These are phyloP conservation scores for Arnoldichthys spilopterus DNA, from an alignment of 2,797 vertebrate genomes.

Conservation along the genomic window DNA sequence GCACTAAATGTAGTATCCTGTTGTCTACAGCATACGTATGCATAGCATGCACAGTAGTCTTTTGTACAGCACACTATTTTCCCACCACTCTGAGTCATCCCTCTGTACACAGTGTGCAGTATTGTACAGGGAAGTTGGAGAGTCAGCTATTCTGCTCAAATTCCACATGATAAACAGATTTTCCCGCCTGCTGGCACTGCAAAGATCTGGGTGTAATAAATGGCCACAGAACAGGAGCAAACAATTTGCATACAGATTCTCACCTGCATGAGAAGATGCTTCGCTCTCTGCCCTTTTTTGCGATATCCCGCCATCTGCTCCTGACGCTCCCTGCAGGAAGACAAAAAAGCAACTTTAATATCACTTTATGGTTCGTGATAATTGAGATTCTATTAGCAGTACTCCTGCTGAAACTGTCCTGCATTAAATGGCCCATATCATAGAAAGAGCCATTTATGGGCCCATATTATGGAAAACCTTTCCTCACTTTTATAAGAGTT, in stretches of 20 bases:
- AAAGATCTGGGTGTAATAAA: not conserved
- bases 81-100: not conserved
- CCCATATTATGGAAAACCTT: too few species aligned
- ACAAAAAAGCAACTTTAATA: not conserved
- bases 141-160: not conserved
- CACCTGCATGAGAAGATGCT: not conserved
- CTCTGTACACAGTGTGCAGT: not conserved
- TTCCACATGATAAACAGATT: not conserved
- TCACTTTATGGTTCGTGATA: not conserved
- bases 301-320: slow-evolving; percentile 1
- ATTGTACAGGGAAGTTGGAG: not conserved
- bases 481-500: too few species aligned
- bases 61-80: not conserved
- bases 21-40: not conserved
- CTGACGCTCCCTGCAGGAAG: not conserved
- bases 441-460: too few species aligned
- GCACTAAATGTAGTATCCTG: not conserved
- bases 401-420: not conserved
- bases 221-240: not conserved
- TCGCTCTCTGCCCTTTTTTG: slow-evolving; percentile 4
- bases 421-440: too few species aligned
- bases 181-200: slow-evolving; percentile 18
- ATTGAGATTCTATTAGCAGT: not conserved
- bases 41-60: not conserved
- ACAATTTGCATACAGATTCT: not conserved